Base-by-base conservation (phyloP, 2,888 invertebrate genomes). In the Lepidocyrtoides sp. region DNA sequence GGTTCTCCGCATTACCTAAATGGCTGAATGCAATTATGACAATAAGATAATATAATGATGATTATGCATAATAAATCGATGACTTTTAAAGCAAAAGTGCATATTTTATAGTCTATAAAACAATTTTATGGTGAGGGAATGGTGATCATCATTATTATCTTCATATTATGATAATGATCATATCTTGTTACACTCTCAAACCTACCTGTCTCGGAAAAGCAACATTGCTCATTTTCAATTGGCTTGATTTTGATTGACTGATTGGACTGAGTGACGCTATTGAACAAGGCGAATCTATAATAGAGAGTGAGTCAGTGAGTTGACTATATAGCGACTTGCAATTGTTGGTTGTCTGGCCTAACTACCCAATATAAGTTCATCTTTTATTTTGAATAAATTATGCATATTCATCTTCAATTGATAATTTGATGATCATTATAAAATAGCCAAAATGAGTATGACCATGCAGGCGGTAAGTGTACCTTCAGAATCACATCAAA, bases 321-420 rank as follows among this genome's bases (percentile, higher is more conserved):
- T 17, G 57, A n/a, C n/a, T n/a, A n/a, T n/a, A n/a, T 20, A 20
- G 2, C 8, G 63, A 29, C 60, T 26, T n/a, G 29, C n/a, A n/a
- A n/a, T 63, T 29, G 26, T 29, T 63, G 63, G 1, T 29, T 29
- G 29, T 63, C 29, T 29, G 14, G 1, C 23, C 14, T 36, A 41
- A 12, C 41, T 72, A 44, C 44, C 77, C 54, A 48, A 26, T 51
- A 54, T 41, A 41, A 23, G 26, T 41, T 60, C 57, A 60, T 82
- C n/a, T 44, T n/a, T 32, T 51, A 48, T 66, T 83, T 14, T 87
- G 87, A 87, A 87, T 87, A 87, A 87, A 87, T 75, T 63, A 66
- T 87, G 87, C 87, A 63, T 48, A 79, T 79, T 86, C 86, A 86
- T 86, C 44, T 48, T 86, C 57, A 60, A 86, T 79, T 79, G 87